Evolutionary conservation across 2,888 invertebrate species (phyloP), one percentile per base, ranked within the genome.

Genomic region (Lasius platythorax): DNA sequence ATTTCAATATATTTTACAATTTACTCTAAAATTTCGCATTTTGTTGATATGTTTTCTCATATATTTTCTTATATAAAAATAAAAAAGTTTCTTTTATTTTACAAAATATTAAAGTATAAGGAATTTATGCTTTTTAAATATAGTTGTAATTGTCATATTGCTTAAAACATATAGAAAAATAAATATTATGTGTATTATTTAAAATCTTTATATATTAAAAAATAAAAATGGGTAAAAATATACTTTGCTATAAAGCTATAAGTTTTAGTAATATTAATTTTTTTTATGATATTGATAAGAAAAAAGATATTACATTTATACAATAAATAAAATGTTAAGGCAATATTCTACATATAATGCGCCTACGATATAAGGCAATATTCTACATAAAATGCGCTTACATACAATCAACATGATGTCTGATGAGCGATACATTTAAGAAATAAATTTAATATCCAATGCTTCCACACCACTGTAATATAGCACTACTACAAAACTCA

Each of bases 51-150:
- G 37, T 78, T 53, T 50, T 15, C 18, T 50, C 4, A n/a, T n/a
- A n/a, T n/a, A n/a, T n/a, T n/a, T n/a, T n/a, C n/a, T n/a, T n/a
- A 50, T 40, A 67, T 67, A 23, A 68, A 64, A 50, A 23, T 53
- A n/a, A n/a, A n/a, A 53, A 53, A 76, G 18, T 11, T 33, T 23
- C 0, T 66, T 18, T 33, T 53, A n/a, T 30, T 37, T 72, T 15
- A 23, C 2, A 23, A 53, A n/a, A 43, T 61, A 64, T 46, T 23
- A 33, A 33, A 46, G 53, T 50, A 50, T 64, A 53, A 50, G 8
- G 8, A 53, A 18, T n/a, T 2, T 53, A n/a, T n/a, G n/a, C 50
- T 53, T 53, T 2, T 53, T 53, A 50, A 50, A 50, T 6, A 53
- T 53, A 53, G 8, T 53, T 53, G n/a, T 8, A 53, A 53, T 58